Evolutionary conservation across 2,113 vertebrate species (phyloP).

Genomic region (Ornithorhynchus anatinus): DNA sequence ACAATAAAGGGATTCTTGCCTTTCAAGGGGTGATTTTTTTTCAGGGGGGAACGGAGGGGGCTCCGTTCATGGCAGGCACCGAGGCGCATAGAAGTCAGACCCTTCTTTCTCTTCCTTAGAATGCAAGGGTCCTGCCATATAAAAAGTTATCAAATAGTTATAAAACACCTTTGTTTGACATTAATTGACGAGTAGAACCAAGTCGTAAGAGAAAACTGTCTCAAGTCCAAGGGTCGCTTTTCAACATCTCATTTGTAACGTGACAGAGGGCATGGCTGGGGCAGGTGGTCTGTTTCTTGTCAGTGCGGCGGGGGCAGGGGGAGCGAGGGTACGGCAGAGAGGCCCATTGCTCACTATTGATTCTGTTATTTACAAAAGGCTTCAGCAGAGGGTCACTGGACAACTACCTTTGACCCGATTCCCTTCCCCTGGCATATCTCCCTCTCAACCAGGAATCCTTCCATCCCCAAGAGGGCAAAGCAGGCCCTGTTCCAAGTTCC

Average conservation of each 20-base stretch:
- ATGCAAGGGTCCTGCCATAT: not conserved
- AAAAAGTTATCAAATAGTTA: conserved; percentile 36
- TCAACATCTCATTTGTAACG: conserved; percentile 80
- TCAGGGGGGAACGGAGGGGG: not conserved
- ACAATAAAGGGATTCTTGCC: not conserved
- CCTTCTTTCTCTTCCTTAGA: not conserved
- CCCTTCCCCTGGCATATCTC: conserved; percentile 46
- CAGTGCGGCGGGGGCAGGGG: conserved; percentile 19
- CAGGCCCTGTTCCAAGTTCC: not conserved
- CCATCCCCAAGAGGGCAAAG: not conserved
- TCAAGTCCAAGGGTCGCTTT: conserved; percentile 71
- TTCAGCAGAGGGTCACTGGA: conserved; percentile 56
- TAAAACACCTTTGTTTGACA: conserved; percentile 46
- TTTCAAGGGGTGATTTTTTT: not conserved
- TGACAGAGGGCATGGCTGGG: conserved; percentile 77
- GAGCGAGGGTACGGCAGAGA: conserved; percentile 38
- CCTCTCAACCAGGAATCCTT: conserved; percentile 17
- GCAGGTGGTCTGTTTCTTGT: conserved; percentile 35
- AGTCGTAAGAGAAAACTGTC: conserved; percentile 70
- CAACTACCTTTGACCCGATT: conserved; percentile 69
- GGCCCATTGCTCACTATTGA: conserved; percentile 61
- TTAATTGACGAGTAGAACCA: conserved; percentile 61
- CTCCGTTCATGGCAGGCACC: fast-evolving
- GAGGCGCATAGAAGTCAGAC: not conserved
- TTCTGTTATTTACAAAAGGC: conserved; percentile 72